A percentile compares a stretch with the other conserved stretches of the same genome.
Evolutionary conservation across 2,113 vertebrate species (phyloP).

Genomic region (Lota lota): DNA sequence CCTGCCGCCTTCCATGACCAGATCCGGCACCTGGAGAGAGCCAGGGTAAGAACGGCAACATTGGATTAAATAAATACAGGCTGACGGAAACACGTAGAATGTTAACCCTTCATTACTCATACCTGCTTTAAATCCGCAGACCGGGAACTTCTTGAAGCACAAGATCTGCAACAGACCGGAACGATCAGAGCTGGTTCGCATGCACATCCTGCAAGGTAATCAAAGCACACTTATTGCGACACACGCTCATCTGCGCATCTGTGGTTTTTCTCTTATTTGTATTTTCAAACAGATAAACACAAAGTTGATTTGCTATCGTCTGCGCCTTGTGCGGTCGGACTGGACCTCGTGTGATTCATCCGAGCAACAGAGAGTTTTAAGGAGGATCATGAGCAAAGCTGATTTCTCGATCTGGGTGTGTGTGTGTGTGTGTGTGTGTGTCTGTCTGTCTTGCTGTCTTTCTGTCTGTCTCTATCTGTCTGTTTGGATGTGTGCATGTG

Average conservation of each 20-base stretch:
- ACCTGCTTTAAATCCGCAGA: constrained; percentile 66
- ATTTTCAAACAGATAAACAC: constrained; percentile 27
- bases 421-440: neutral
- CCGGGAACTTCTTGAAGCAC: constrained; percentile 96
- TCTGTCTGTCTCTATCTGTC: too few species aligned
- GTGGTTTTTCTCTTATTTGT: neutral
- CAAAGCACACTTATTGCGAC: constrained; percentile 15
- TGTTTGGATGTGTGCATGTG: too few species aligned
- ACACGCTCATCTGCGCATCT: constrained; percentile 9
- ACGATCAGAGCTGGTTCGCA: constrained; percentile 91
- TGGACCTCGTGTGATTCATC: neutral
- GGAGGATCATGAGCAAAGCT: too few species aligned
- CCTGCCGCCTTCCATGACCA: constrained; percentile 93
- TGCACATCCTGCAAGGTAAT: constrained; percentile 96
- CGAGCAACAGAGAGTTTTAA: too few species aligned
- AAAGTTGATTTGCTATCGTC: constrained; percentile 16
- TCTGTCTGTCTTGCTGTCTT: too few species aligned
- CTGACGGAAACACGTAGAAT: neutral
- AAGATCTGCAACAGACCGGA: constrained; percentile 94
- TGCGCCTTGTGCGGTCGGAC: too few species aligned
- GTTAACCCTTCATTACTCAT: neutral
- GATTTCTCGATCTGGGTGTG: too few species aligned
- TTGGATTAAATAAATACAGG: neutral
- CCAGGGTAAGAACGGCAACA: constrained; percentile 79
- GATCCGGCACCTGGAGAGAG: constrained; percentile 94